phyloP scores from a whole-genome alignment of 2,797 vertebrate species.

The Crypturellus tataupa region DNA sequence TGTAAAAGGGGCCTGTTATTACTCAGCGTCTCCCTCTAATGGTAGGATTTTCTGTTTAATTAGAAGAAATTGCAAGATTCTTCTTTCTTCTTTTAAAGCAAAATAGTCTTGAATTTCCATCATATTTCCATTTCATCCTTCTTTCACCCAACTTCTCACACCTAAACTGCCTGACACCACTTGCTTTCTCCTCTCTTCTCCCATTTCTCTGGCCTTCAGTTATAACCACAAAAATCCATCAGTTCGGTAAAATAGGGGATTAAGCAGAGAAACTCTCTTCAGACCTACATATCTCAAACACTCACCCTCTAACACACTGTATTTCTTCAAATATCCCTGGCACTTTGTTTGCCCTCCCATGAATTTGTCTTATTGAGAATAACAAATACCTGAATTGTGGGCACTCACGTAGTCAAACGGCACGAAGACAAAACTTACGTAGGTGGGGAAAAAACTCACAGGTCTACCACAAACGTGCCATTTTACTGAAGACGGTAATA shows the following conservation, averaged over 20 bases:
- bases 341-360: not conserved
- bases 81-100: not conserved
- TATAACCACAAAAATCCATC: not conserved
- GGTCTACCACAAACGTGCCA: rapidly evolving
- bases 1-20: constrained; percentile 40
- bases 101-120: not conserved
- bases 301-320: not conserved
- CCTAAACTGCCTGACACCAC: not conserved
- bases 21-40: constrained; percentile 64
- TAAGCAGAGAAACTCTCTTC: not conserved
- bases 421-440: not conserved
- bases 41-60: constrained; percentile 28
- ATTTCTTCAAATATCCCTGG: rapidly evolving
- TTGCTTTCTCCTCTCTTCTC: not conserved
- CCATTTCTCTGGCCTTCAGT: not conserved
- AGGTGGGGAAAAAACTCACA: not conserved
- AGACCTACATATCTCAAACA: not conserved
- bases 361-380: not conserved
- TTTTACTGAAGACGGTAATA: not conserved
- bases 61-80: not conserved
- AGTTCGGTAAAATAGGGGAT: not conserved
- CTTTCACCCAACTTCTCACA: not conserved
- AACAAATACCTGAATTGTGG: not conserved
- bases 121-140: not conserved
- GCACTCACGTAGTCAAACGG: rapidly evolving